These are phyloP conservation scores for Phalacrocorax aristotelis DNA, from an alignment of 2,113 vertebrate species.

Conservation along the genomic window DNA sequence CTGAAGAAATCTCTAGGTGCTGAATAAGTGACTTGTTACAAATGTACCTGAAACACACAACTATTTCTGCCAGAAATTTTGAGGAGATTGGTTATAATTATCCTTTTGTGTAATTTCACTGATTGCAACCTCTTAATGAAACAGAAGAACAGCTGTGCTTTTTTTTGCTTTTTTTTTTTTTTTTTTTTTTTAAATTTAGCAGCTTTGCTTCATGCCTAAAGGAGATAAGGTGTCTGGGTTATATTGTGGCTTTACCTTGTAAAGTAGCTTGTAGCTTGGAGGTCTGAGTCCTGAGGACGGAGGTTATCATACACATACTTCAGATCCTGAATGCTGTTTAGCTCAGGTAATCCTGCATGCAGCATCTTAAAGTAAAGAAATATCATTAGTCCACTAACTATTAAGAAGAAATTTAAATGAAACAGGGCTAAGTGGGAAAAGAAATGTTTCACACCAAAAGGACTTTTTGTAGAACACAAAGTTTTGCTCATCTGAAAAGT, in stretches of 20 bases:
- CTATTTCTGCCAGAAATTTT: background rate
- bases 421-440: background rate
- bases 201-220: background rate
- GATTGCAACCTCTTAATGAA: background rate
- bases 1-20: background rate
- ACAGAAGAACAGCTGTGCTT: background rate
- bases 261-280: slow-evolving; percentile 88
- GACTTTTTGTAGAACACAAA: background rate
- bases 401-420: background rate
- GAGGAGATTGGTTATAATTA: background rate
- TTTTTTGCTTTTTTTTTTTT: too few species aligned
- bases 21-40: background rate
- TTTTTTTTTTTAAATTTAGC: background rate
- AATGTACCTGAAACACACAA: background rate
- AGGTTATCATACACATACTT: slow-evolving; percentile 86
- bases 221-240: background rate
- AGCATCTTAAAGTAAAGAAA: slow-evolving; percentile 78
- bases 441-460: background rate
- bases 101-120: background rate
- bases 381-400: background rate
- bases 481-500: background rate
- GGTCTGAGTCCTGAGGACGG: slow-evolving; percentile 82
- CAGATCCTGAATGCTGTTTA: slow-evolving; percentile 80
- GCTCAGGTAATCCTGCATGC: slow-evolving; percentile 82
- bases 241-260: slow-evolving; percentile 77